Evolutionary conservation across 2,888 invertebrate species (phyloP), one percentile per base, ranked within the genome.

Genomic region (Miltochrista miniata): DNA sequence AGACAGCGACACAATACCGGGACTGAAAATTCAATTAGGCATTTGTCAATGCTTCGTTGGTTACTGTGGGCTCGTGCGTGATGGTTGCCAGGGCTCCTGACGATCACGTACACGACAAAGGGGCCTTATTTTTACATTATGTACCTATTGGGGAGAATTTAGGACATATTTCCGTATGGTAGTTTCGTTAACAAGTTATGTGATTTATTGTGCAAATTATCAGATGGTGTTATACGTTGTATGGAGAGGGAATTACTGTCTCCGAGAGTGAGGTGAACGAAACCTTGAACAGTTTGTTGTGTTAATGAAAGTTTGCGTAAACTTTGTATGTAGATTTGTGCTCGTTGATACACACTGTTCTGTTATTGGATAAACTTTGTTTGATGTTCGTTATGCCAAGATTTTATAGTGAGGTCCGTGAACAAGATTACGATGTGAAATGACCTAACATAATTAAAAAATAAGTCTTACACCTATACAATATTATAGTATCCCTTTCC

Each of bases 11-110:
- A 78, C 78, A 83, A 81, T 76, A 76, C 76, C 70, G 76, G 73
- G 73, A 70, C 73, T 83, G 75, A 79, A 85, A 86, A 87, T 87
- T 86, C 85, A 87, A 87, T 89, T 87, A 87, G 81, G 79, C 74
- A 81, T 86, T 85, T 82, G 80, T 79, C 78, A 74, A 73, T 80
- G 83, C 79, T 81, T 78, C 78, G 80, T 75, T 83, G 81, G 75
- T 59, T 71, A 55, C 74, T 45, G 71, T 61, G 64, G 72, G 70
- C 48, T 75, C 85, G 83, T 83, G 85, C 87, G 85, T 85, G 77
- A 74, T 72, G 72, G 70, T 63, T 64, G 5, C 18, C 5, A 4
- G 18, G 18, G 18, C 5, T 63, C 67, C 68, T 64, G 57, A 52
- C 56, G 72, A 74, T 71, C 81, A 80, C 79, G 63, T 65, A 51